Conservation (phyloP, 1,140 invertebrate genomes). For the Trissolcus basalis region DNA sequence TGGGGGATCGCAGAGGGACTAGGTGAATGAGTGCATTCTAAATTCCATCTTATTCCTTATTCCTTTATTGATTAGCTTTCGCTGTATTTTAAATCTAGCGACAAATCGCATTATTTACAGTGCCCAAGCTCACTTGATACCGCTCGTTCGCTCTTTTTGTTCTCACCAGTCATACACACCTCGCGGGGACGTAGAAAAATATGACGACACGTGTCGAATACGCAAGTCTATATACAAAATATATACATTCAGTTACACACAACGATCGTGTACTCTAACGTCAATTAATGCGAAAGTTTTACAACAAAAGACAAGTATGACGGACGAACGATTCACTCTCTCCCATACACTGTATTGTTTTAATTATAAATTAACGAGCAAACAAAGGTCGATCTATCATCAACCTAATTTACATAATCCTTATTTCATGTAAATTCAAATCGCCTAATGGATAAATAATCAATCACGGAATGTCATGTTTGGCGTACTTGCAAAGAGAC, state of each 20-base stretch:
- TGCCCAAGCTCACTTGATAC: conserved; percentile 42
- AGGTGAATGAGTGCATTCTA: conserved; percentile 35
- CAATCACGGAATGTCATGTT: conserved; percentile 17
- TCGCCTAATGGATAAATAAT: no score
- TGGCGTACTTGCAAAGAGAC: no score
- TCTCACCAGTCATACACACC: conserved; percentile 23
- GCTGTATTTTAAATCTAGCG: conserved; percentile 61
- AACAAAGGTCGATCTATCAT: no score
- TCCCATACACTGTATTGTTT: neutral
- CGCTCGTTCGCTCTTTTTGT: conserved; percentile 10
- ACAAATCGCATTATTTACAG: conserved; percentile 60
- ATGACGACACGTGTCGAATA: conserved; percentile 70
- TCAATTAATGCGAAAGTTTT: conserved; percentile 46
- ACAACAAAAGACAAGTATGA: conserved; percentile 32
- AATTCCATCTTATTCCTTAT: conserved; percentile 53
- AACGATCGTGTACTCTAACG: conserved; percentile 36
- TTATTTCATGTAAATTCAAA: no score
- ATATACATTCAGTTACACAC: conserved; percentile 64
- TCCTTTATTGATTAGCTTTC: conserved; percentile 62
- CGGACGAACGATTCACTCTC: neutral
- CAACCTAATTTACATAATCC: no score
- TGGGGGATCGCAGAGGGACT: conserved; percentile 16
- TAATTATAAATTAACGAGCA: no score
- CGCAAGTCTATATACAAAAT: conserved; percentile 70
- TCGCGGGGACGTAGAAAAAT: conserved; percentile 73